Base-by-base conservation (phyloP, 2,888 invertebrate genomes). In the Drosophila demipolita region DNA sequence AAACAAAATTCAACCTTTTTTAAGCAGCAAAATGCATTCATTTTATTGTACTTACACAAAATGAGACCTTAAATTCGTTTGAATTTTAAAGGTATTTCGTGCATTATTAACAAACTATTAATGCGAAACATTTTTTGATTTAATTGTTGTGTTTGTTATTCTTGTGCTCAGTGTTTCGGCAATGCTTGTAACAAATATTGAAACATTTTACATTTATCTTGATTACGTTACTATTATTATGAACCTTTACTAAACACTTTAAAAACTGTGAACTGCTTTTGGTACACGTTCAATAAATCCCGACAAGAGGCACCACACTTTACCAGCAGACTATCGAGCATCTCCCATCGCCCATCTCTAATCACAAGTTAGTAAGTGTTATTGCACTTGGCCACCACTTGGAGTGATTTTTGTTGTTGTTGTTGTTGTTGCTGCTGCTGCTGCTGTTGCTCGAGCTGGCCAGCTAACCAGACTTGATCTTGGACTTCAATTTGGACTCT, bases 331-430 rank as follows among this genome's bases (percentile, higher is more conserved):
- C 45, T 12, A 29, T 49, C 26, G 49, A 23, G 29, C 29, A 29
- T 29, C 29, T 29, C 11, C 23, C 63, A 66, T 58, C 62, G 12
- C 40, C 9, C 80, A 70, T 67, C 80, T 70, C 66, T 55, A 66
- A 42, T 42, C n/a, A 29, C 35, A 20, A 9, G 35, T 32, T 68
- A 53, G 54, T 70, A 66, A 73, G 74, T 83, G 88, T 76, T 81
- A 74, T 87, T 87, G 87, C 90, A 83, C 89, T 89, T 88, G 90
- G 88, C 80, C 78, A 75, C 79, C 74, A 75, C 80, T 85, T 61
- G 64, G 61, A 61, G 73, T 75, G 72, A 73, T 66, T 73, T 65
- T 50, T 80, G 67, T 48, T 62, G 72, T 57, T 60, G 57, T 50
- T 58, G 64, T 66, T 65, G 58, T 29, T 60, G 72, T 53, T 35